phyloP scores from a whole-genome alignment of 2,888 invertebrate species.

The Acronicta psi region DNA sequence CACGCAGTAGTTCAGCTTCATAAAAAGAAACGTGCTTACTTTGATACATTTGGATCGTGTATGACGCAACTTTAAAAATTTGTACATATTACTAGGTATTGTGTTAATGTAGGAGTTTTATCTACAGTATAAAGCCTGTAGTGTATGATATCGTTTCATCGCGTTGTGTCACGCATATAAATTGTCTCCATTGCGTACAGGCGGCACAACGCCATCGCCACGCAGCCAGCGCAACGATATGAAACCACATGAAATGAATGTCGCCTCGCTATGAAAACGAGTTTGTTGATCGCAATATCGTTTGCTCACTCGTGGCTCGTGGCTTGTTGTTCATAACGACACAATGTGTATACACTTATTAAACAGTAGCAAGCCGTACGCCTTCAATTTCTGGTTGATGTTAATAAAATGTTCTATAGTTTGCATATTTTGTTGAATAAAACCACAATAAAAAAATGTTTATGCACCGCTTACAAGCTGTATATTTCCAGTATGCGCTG shows the following conservation, averaged over 20 bases:
- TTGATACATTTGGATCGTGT: conserved; percentile 35
- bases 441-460: conserved; percentile 20
- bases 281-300: conserved; percentile 59
- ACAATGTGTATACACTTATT: conserved; percentile 54
- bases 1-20: conserved; percentile 50
- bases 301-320: conserved; percentile 52
- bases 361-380: conserved; percentile 43
- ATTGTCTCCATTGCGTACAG: conserved; percentile 55
- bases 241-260: conserved; percentile 58
- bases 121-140: conserved; percentile 23
- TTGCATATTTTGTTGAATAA: conserved; percentile 34
- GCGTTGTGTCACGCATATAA: conserved; percentile 44
- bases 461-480: no score
- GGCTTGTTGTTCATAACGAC: conserved; percentile 54
- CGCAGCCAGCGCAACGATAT: conserved; percentile 46
- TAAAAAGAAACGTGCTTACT: conserved; percentile 46
- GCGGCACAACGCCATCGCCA: conserved; percentile 39
- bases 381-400: conserved; percentile 38
- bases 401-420: conserved; percentile 31
- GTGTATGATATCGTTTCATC: conserved; percentile 42
- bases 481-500: no score
- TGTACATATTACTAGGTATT: conserved; percentile 10
- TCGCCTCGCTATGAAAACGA: conserved; percentile 52
- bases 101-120: conserved; percentile 35
- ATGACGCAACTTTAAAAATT: conserved; percentile 21